Conservation (phyloP, 2,113 vertebrate species). For the Labeo rohita region DNA sequence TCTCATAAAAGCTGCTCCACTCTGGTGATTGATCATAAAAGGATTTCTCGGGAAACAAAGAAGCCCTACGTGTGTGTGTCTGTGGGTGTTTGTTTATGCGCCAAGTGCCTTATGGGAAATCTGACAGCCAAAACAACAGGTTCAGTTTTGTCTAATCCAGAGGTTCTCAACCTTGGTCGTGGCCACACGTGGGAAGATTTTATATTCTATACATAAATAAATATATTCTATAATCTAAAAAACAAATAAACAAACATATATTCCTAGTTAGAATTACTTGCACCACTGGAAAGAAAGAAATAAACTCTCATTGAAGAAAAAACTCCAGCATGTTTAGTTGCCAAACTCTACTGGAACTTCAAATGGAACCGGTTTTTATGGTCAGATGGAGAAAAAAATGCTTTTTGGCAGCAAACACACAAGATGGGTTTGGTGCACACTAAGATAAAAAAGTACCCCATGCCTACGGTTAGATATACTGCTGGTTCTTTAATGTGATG, state of each 20-base stretch:
- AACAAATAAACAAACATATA: no score
- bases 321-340: not conserved
- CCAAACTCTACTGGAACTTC: not conserved
- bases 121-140: not conserved
- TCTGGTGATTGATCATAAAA: slow-evolving; percentile 43
- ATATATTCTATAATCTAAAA: no score
- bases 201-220: not conserved
- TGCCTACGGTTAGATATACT: not conserved
- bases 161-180: not conserved
- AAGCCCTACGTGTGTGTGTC: not conserved
- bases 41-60: slow-evolving; percentile 37
- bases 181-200: not conserved
- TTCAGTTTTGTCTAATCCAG: slow-evolving; percentile 1
- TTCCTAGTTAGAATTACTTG: no score
- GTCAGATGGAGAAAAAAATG: not conserved
- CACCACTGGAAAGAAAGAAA: no score
- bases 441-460: not conserved
- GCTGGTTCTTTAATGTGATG: not conserved
- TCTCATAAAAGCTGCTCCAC: slow-evolving; percentile 42
- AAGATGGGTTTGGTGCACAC: not conserved
- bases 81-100: slow-evolving; percentile 27
- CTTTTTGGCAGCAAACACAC: not conserved
- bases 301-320: not conserved
- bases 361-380: not conserved
- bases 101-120: slow-evolving; percentile 1